Conservation (phyloP, 2,113 vertebrate genomes). For the Laterallus jamaicensis region DNA sequence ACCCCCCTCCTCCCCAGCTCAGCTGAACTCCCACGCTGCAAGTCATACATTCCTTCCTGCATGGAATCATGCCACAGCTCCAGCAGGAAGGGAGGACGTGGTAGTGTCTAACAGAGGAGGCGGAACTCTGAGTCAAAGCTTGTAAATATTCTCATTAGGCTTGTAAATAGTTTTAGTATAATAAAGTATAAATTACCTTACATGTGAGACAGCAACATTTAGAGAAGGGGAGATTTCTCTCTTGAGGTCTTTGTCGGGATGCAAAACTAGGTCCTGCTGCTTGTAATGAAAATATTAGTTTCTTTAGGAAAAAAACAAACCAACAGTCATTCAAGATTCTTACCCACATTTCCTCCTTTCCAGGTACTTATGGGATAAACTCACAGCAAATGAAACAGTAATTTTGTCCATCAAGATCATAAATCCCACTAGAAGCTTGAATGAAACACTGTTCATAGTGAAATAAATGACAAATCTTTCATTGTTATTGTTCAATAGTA, state of each 20-base stretch:
- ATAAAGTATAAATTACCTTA: not conserved
- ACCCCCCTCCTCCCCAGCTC: too few relatives aligned
- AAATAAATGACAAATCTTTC: not conserved
- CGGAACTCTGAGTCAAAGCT: not conserved
- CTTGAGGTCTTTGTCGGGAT: not conserved
- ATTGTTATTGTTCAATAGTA: not conserved
- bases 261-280: not conserved
- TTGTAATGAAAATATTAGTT: not conserved
- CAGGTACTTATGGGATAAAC: not conserved
- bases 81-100: not conserved
- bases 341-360: not conserved
- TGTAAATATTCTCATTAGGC: not conserved
- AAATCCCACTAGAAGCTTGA: not conserved
- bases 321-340: not conserved
- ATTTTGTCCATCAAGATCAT: not conserved
- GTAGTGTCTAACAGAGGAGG: not conserved
- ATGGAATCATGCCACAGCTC: not conserved
- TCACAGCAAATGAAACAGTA: not conserved
- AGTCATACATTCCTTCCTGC: not conserved
- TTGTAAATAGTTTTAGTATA: conserved; percentile 4
- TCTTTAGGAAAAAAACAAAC: not conserved
- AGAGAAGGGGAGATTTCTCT: not conserved
- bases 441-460: not conserved
- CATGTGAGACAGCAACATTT: not conserved
- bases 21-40: not conserved